A percentile compares a stretch with the other conserved stretches of the same genome.
These are phyloP conservation scores for Chironomus tentans DNA, from an alignment of 2,888 invertebrate genomes.

Conservation along the genomic window DNA sequence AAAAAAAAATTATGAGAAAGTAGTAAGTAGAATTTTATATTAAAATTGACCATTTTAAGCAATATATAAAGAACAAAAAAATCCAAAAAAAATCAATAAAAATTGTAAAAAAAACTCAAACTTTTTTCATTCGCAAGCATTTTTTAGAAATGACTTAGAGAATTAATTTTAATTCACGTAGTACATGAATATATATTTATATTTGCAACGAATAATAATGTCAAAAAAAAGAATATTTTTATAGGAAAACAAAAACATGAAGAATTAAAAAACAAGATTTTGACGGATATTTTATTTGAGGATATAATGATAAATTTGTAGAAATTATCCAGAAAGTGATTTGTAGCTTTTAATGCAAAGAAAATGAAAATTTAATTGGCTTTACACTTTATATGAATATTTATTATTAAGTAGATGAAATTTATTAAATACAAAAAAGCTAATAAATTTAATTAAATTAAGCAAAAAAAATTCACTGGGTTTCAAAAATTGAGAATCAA, in stretches of 20 bases:
- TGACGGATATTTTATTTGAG: neutral
- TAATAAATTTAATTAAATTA: neutral
- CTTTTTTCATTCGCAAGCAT: neutral
- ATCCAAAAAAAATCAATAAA: neutral
- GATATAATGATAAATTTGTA: neutral
- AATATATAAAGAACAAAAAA: neutral
- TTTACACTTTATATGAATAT: slow-evolving; percentile 11
- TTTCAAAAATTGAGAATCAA: neutral
- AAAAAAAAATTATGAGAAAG: neutral
- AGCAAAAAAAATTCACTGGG: neutral
- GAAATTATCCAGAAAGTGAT: neutral
- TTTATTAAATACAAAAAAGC: neutral
- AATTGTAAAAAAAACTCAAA: neutral
- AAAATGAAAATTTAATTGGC: slow-evolving; percentile 11
- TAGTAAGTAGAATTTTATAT: neutral
- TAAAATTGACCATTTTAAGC: slow-evolving; percentile 3
- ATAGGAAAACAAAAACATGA: neutral
- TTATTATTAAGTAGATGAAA: slow-evolving; percentile 16
- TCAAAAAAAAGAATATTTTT: neutral
- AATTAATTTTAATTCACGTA: neutral
- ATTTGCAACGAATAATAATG: neutral
- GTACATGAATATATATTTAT: neutral
- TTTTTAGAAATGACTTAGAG: neutral
- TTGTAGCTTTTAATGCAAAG: neutral
- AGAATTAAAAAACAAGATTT: neutral